Evolutionary conservation across 2,113 vertebrate genomes (phyloP).

Genomic region (Emydocephalus ijimae): DNA sequence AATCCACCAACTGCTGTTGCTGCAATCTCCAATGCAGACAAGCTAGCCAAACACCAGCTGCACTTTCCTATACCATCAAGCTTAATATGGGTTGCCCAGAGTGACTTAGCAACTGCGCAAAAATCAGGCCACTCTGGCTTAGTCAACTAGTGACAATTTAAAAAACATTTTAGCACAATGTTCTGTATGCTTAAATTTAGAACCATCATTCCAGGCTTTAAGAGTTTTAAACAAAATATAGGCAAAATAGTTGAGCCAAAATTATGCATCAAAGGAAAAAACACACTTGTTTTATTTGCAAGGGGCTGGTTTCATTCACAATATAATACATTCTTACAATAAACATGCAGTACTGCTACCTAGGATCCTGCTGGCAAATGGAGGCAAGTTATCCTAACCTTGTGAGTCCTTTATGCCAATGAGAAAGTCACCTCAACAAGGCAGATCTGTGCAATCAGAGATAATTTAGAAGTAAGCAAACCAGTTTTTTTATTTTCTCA

Average conservation of each 20-base stretch:
- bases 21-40: background rate
- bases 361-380: background rate
- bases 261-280: background rate
- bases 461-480: background rate
- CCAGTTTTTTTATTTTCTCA: background rate
- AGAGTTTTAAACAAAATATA: background rate
- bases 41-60: background rate
- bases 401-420: background rate
- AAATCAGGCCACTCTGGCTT: background rate
- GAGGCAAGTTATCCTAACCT: background rate
- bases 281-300: background rate
- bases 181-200: background rate
- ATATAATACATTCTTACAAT: background rate
- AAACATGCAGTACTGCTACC: too few species aligned
- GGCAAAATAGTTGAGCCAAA: background rate
- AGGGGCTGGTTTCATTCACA: background rate
- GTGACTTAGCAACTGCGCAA: background rate
- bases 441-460: background rate
- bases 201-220: background rate
- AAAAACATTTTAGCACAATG: background rate
- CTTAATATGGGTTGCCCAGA: background rate
- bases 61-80: background rate
- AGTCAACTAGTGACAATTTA: background rate
- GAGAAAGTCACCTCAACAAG: background rate
- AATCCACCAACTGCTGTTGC: background rate